Evolutionary conservation across 2,797 vertebrate species (phyloP).

Genomic region (Alca torda): DNA sequence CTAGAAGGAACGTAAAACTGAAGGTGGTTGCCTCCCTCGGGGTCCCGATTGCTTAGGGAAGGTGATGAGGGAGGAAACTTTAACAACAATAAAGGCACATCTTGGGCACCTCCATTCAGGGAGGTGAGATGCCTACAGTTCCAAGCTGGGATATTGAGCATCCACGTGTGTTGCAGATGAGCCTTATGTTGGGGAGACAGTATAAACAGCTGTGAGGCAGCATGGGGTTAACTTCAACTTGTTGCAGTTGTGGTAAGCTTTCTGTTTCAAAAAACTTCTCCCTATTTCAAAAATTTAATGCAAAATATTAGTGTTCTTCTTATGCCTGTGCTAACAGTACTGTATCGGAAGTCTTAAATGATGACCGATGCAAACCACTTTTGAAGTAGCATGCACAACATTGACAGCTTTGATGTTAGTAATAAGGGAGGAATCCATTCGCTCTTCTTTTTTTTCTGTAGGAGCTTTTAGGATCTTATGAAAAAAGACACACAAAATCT

Average conservation of each 20-base stretch:
- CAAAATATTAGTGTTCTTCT: neutral
- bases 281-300: neutral
- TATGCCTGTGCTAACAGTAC: neutral
- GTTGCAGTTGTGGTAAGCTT: neutral
- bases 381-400: neutral
- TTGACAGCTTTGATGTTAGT: neutral
- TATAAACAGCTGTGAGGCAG: neutral
- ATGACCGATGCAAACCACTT: rapidly evolving
- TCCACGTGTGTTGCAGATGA: neutral
- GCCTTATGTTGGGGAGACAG: neutral
- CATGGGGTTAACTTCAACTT: neutral
- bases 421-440: neutral
- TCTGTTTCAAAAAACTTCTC: neutral
- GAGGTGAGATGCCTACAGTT: neutral
- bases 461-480: neutral
- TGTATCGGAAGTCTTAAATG: neutral
- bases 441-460: neutral
- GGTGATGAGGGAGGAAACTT: neutral
- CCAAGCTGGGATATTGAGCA: neutral
- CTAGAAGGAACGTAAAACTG: neutral
- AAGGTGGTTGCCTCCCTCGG: neutral
- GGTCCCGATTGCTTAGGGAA: neutral
- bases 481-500: neutral
- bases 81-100: neutral
- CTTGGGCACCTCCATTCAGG: neutral